These are phyloP conservation scores for Lagria hirta DNA, from an alignment of 2,888 invertebrate genomes.

Conservation along the genomic window DNA sequence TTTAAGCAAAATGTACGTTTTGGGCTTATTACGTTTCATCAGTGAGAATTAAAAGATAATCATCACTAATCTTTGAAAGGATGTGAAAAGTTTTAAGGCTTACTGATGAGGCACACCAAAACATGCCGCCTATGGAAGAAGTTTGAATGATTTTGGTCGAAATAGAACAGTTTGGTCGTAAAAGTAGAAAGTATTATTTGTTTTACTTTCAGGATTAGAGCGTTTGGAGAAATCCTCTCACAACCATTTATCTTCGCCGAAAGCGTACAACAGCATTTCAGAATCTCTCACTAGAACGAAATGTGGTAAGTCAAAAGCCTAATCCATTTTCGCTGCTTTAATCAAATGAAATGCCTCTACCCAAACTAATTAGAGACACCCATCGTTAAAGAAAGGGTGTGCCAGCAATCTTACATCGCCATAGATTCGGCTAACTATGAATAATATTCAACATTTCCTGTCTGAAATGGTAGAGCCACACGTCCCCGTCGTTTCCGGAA, in stretches of 20 bases:
- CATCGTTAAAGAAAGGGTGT: conserved; percentile 19
- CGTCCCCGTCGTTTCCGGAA: conserved; percentile 52
- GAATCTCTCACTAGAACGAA: conserved; percentile 49
- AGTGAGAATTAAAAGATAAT: too few species aligned
- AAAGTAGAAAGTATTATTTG: too few species aligned
- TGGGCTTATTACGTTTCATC: too few species aligned
- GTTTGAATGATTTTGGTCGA: too few species aligned
- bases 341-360: conserved; percentile 9
- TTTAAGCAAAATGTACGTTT: too few species aligned
- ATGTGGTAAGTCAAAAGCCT: conserved; percentile 47
- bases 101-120: too few species aligned
- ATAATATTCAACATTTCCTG: conserved; percentile 55
- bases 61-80: too few species aligned
- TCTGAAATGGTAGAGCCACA: conserved; percentile 53
- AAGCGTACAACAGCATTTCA: conserved; percentile 49
- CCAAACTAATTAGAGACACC: conserved; percentile 9
- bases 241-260: conserved; percentile 46
- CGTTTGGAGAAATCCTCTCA: conserved; percentile 46
- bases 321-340: conserved; percentile 6
- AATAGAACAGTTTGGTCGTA: too few species aligned
- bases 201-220: conserved; percentile 38
- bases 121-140: too few species aligned
- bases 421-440: conserved; percentile 51
- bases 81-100: too few species aligned
- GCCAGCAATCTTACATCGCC: conserved; percentile 38